Evolutionary conservation across 1,140 invertebrate genomes (phyloP).

Genomic region (Macrobrachium rosenbergii): DNA sequence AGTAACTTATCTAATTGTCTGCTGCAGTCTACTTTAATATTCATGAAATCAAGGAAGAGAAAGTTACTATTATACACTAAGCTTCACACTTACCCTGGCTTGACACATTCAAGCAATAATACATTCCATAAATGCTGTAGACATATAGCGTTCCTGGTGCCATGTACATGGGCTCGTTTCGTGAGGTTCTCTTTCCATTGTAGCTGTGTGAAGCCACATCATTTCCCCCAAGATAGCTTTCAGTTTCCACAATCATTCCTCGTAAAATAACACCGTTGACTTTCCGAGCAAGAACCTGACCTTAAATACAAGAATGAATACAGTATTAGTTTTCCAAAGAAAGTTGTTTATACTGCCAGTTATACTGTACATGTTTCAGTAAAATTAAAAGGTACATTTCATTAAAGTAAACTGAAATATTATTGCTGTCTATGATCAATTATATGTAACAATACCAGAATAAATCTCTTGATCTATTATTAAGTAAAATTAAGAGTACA

Average conservation of each 20-base stretch:
- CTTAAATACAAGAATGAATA: conserved; percentile 4
- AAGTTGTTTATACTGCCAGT: too few relatives aligned
- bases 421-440: too few relatives aligned
- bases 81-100: conserved; percentile 74
- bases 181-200: conserved; percentile 77
- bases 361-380: too few relatives aligned
- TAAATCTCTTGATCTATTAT: too few relatives aligned
- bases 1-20: background rate
- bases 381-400: too few relatives aligned
- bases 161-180: conserved; percentile 86
- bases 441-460: too few relatives aligned
- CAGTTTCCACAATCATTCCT: conserved; percentile 84
- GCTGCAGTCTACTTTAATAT: background rate
- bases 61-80: conserved; percentile 1
- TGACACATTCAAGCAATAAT: conserved; percentile 87
- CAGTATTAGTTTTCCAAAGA: too few relatives aligned
- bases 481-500: too few relatives aligned
- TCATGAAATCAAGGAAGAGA: conserved; percentile 5
- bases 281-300: conserved; percentile 75
- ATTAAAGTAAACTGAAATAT: too few relatives aligned
- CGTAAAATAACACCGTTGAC: conserved; percentile 73
- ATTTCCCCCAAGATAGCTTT: conserved; percentile 80
- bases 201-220: conserved; percentile 83
- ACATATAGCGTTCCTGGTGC: conserved; percentile 84
- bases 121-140: conserved; percentile 87